Base-by-base conservation (phyloP, 2,113 vertebrate genomes). In the Pollimyrus isidori region DNA sequence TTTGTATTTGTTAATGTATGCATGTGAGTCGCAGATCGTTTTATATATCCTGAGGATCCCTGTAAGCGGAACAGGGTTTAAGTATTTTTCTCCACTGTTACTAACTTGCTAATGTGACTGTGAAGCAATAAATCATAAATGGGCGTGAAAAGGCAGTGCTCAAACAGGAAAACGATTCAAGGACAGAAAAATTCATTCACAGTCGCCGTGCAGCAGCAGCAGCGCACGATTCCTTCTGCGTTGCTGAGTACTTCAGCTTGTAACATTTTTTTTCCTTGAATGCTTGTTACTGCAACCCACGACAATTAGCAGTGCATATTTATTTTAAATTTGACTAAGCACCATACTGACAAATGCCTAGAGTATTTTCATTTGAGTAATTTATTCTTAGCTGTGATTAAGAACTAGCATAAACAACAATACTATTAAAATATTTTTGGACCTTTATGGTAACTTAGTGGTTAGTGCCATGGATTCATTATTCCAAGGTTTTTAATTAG, bases 101-200 rank as follows among this genome's bases (percentile, higher is more conserved):
- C 3, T 42, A 84, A 84, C 45, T 48, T 84, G 82, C 82, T 48
- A n/a, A 84, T 84, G 21, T 84, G 45, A 48, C 17, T 48, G 82
- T 48, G 21, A 84, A n/a, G 82, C 45, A 46, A n/a, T 84, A 84
- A 80, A 84, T n/a, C 82, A 84, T 84, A 84, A 84, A 69, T 30
- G 3, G n/a, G 3, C n/a, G n/a, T 48, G 82, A 84, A 84, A 84
- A 21, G 82, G 21, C 82, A 84, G 45, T n/a, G 23, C 23, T 46
- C 39, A 84, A n/a, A 84, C 7, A 46, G 82, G 82, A 11, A 84
- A 84, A 1, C 21, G 45, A 48, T 48, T 84, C 82, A 84, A 46
- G 39, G 45, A 48, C 21, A n/a, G 23, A 21, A 48, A 84, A 11
- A 3, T 9, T 46, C 82, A 45, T 48, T 21, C 39, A 46, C 21